Conservation (phyloP, 1,140 invertebrate genomes). For the Drusus annulatus region DNA sequence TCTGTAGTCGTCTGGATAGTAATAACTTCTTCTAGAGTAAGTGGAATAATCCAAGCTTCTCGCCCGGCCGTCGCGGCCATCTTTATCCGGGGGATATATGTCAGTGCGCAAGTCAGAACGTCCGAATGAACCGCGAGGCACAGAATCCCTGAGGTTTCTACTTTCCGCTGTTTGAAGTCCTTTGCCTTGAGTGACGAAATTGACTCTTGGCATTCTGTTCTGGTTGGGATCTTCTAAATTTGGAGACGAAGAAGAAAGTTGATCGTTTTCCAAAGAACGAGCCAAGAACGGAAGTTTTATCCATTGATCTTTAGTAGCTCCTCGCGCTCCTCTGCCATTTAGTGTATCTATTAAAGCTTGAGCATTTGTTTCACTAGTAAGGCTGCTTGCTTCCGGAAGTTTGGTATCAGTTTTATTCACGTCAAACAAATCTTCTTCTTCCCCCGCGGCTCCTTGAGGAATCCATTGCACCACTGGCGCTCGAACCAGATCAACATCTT, state of each 20-base stretch:
- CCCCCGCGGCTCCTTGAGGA: conserved; percentile 60
- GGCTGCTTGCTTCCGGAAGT: conserved; percentile 61
- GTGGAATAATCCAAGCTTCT: conserved; percentile 65
- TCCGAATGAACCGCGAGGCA: conserved; percentile 56
- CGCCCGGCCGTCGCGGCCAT: conserved; percentile 61
- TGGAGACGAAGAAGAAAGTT: conserved; percentile 65
- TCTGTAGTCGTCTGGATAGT: conserved; percentile 67
- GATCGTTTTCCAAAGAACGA: conserved; percentile 61
- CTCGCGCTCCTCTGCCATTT: conserved; percentile 66
- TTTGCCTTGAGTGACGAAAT: conserved; percentile 71
- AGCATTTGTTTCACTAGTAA: conserved; percentile 63
- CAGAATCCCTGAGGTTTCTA: conserved; percentile 67
- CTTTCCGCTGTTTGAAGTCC: conserved; percentile 68
- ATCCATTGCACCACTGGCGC: conserved; percentile 64
- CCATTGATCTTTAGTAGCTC: conserved; percentile 67
- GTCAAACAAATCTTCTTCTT: conserved; percentile 61
- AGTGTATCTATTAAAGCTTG: conserved; percentile 68
- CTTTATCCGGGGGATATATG: conserved; percentile 63
- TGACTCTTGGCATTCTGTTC: conserved; percentile 67
- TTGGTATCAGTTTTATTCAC: conserved; percentile 64
- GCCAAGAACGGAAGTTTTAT: conserved; percentile 68
- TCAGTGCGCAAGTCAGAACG: conserved; percentile 66
- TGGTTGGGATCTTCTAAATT: conserved; percentile 68
- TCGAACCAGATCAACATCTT: conserved; percentile 59
- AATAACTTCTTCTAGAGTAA: conserved; percentile 68